phyloP scores from a whole-genome alignment of 2,113 vertebrate genomes.

The Macquaria australasica region DNA sequence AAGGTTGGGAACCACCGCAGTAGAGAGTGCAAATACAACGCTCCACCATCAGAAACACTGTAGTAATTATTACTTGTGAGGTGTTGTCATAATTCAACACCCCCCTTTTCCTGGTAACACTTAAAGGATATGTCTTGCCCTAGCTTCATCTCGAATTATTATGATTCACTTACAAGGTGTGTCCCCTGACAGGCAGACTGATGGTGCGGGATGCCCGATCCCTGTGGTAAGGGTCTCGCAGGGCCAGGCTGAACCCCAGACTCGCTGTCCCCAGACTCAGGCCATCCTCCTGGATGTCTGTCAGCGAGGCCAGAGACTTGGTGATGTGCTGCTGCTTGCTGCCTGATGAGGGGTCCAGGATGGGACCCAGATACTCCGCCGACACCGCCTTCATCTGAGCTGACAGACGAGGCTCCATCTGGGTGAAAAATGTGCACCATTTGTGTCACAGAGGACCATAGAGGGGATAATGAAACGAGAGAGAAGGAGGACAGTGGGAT shows the following conservation, averaged over 20 bases:
- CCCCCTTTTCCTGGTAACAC: not conserved
- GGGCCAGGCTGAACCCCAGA: conserved; percentile 84
- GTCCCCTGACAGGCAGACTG: conserved; percentile 93
- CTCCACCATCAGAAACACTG: not conserved
- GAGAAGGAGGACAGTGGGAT: not conserved
- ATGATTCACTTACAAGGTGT: conserved; percentile 92
- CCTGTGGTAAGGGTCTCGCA: conserved; percentile 87
- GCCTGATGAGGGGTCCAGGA: conserved; percentile 87
- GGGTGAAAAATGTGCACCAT: conserved; percentile 21
- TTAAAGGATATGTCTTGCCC: not conserved
- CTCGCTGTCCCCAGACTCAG: conserved; percentile 72
- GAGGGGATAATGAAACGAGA: not conserved
- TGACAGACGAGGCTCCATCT: conserved; percentile 94
- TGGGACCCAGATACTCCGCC: conserved; percentile 92
- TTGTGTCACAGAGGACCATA: conserved; percentile 9
- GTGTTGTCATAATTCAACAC: not conserved
- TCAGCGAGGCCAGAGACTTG: conserved; percentile 95
- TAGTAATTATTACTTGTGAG: not conserved
- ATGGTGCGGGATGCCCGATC: conserved; percentile 92
- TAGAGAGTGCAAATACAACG: not conserved
- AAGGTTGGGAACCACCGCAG: not conserved
- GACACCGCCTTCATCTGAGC: conserved; percentile 97
- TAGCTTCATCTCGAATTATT: not conserved
- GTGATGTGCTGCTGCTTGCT: conserved; percentile 89
- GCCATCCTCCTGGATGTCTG: conserved; percentile 93